Percentiles rank a stretch among this genome's conserved stretches.
Conservation (phyloP, 2,888 invertebrate genomes). For the Azorinus chamasolen region DNA sequence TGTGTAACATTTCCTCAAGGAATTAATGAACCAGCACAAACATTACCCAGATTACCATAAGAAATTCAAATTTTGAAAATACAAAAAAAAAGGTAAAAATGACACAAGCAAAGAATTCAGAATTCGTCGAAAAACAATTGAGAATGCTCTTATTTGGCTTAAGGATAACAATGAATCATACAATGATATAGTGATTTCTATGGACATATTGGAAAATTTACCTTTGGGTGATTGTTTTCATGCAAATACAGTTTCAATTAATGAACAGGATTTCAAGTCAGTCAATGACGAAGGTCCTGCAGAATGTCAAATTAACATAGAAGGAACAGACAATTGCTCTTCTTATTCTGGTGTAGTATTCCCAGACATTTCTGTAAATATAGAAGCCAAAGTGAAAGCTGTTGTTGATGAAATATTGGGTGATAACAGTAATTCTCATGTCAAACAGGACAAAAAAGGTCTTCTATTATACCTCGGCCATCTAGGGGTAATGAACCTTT, state of each 20-base stretch:
- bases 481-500: slow-evolving; percentile 2
- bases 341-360: slow-evolving; percentile 42
- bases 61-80: slow-evolving; percentile 44
- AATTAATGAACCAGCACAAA: slow-evolving; percentile 49
- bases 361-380: slow-evolving; percentile 38
- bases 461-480: slow-evolving; percentile 3
- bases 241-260: background rate
- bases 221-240: slow-evolving; percentile 38
- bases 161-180: slow-evolving; percentile 21
- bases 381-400: slow-evolving; percentile 43
- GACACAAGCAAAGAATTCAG: slow-evolving; percentile 49
- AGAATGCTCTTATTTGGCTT: slow-evolving; percentile 46
- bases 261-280: background rate
- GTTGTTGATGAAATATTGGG: background rate
- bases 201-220: slow-evolving; percentile 29
- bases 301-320: slow-evolving; percentile 31
- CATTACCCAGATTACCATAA: slow-evolving; percentile 32
- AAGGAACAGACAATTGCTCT: slow-evolving; percentile 12
- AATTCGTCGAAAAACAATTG: slow-evolving; percentile 36
- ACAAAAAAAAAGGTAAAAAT: slow-evolving; percentile 40
- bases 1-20: slow-evolving; percentile 59
- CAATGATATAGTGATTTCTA: slow-evolving; percentile 33
- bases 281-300: slow-evolving; percentile 43
- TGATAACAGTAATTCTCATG: too few species aligned
- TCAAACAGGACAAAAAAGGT: background rate